phyloP scores from a whole-genome alignment of 2,797 vertebrate genomes.

The Eptatretus atami region DNA sequence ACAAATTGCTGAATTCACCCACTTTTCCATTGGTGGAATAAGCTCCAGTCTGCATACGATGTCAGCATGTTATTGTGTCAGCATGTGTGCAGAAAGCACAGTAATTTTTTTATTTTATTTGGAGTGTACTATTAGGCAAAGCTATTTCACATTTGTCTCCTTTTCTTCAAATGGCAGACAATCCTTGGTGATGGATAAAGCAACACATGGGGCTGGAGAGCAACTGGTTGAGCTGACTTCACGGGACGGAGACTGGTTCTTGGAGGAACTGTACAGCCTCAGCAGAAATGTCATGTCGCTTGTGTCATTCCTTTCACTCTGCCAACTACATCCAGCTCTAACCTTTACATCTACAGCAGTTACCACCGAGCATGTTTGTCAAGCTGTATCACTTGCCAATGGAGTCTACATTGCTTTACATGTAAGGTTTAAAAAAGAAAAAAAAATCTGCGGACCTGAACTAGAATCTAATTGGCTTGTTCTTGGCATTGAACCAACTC shows the following conservation, averaged over 20 bases:
- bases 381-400: constrained; percentile 56
- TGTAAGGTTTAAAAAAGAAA: constrained; percentile 15
- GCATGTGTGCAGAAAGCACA: background rate
- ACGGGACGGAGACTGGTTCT: constrained; percentile 74
- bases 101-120: background rate
- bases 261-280: constrained; percentile 92
- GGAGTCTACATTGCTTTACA: constrained; percentile 76
- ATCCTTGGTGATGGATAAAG: constrained; percentile 84
- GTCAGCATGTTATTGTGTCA: background rate
- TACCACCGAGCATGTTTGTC: constrained; percentile 33
- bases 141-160: background rate
- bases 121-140: background rate
- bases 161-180: constrained; percentile 18
- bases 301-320: constrained; percentile 49
- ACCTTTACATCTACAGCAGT: constrained; percentile 17
- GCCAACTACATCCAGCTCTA: constrained; percentile 22
- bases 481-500: too few species aligned
- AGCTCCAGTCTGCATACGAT: background rate
- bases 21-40: background rate
- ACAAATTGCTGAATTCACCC: background rate
- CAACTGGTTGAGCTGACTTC: constrained; percentile 71
- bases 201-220: constrained; percentile 59
- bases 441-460: too few species aligned
- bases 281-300: constrained; percentile 60
- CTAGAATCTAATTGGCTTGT: too few species aligned